phyloP scores from a whole-genome alignment of 2,888 invertebrate species.

The Halictus ligatus region DNA sequence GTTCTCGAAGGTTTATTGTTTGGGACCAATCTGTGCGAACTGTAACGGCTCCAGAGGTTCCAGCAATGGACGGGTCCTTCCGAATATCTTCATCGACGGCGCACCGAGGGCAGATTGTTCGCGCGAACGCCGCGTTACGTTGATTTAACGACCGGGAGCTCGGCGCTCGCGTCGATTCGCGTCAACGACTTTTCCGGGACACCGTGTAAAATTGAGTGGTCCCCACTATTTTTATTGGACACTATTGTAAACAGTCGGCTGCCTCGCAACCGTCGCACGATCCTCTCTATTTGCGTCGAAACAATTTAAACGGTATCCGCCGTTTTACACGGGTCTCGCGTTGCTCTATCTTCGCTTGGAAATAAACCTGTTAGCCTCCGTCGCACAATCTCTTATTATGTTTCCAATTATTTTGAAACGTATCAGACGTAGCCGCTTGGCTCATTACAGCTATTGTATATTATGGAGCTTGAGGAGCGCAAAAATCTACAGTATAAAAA shows the following conservation, averaged over 20 bases:
- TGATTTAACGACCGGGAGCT: background rate
- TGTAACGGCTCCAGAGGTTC: background rate
- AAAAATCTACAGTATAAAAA: background rate
- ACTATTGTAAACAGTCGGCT: background rate
- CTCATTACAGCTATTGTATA: background rate
- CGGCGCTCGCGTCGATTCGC: background rate
- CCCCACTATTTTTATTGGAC: background rate
- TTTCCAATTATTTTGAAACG: background rate
- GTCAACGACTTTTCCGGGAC: background rate
- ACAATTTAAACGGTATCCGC: background rate
- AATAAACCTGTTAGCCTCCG: background rate
- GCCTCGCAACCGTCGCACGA: background rate
- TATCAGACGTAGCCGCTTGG: background rate
- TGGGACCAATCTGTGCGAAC: background rate
- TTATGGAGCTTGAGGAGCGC: background rate
- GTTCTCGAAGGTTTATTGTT: background rate
- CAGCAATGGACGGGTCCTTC: background rate
- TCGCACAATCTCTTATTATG: background rate
- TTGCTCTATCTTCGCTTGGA: background rate
- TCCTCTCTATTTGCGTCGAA: background rate
- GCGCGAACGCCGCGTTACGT: background rate
- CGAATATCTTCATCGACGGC: constrained; percentile 19
- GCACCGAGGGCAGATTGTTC: background rate
- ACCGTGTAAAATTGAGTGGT: background rate
- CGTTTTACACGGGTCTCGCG: background rate